A percentile compares a stretch with the other conserved stretches of the same genome.
These are phyloP conservation scores for Hydrotaea cyrtoneurina DNA, from an alignment of 2,888 invertebrate genomes.

Conservation along the genomic window DNA sequence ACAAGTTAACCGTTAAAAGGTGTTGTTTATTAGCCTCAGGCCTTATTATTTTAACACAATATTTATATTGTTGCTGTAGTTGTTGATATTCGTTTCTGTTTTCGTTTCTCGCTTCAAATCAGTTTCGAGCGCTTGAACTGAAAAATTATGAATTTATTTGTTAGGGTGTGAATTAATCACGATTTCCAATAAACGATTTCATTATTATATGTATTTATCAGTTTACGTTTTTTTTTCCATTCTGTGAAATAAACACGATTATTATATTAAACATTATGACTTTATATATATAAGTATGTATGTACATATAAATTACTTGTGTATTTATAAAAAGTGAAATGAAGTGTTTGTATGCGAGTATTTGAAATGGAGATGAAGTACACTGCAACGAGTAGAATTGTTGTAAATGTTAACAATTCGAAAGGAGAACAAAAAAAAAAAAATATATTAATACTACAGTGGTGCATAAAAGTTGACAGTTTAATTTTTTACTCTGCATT, in stretches of 20 bases:
- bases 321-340: conserved; percentile 18
- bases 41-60: conserved; percentile 66
- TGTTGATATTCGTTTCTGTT: conserved; percentile 3
- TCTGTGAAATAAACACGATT: conserved; percentile 54
- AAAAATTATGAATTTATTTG: conserved; percentile 42
- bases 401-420: not conserved
- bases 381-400: not conserved
- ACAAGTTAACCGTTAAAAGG: conserved; percentile 37
- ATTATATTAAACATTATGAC: conserved; percentile 49
- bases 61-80: conserved; percentile 51
- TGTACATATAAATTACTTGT: conserved; percentile 26
- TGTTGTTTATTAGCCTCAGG: conserved; percentile 55
- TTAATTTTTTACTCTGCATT: too few species aligned
- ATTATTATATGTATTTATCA: conserved; percentile 50
- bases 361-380: conserved; percentile 43
- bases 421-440: not conserved
- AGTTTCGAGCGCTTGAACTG: not conserved
- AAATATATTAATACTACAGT: not conserved
- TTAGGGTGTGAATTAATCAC: conserved; percentile 70
- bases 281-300: too few species aligned
- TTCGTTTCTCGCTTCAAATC: conserved; percentile 11
- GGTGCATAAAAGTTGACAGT: not conserved
- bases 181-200: conserved; percentile 68
- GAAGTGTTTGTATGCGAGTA: not conserved
- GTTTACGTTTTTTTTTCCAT: conserved; percentile 39